Base-by-base conservation (phyloP, 2,113 vertebrate genomes). In the Lycaon pictus region DNA sequence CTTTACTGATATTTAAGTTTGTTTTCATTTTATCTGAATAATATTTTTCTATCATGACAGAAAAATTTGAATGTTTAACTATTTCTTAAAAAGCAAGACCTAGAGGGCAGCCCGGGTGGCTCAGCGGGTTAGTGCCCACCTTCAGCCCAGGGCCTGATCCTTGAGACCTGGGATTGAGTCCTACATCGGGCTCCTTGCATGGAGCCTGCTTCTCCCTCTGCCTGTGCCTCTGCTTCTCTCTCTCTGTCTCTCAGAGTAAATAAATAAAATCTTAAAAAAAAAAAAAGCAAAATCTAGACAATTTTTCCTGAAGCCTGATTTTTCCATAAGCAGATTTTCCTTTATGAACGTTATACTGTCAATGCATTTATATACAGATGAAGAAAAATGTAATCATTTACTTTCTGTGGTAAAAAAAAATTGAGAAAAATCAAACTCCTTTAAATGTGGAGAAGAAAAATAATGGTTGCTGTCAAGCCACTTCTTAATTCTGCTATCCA, bases 21-120 rank as follows among this genome's bases (percentile, higher is more conserved):
- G 43, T 32, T 83, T 93, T 56, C 58, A 83, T 92, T 94, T 96
- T 60, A 83, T 91, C n/a, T 88, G 29, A 63, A 62, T 65, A 55
- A 43, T 81, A 74, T 35, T 90, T 60, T 81, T 87, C 58, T 62
- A 63, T 37, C 32, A 81, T 7, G 83, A 3, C 3, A 60, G 25
- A 90, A 81, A 37, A 29, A 69, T 53, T 67, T 95, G 2, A 82
- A 77, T 4, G 3, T 55, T 87, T 16, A 58, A 17, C 17, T 55
- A 32, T 90, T 76, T 53, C 51, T 81, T 81, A 5, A 93, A 87
- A 95, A 72, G 27, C 2, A 72, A 88, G 37, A 80, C 0, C 1
- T 53, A 43, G 43, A 43, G 43, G 43, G 43, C 43, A 43, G 43
- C 43, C 43, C 7, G 6, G 43, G 6, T 43, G 43, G 43, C 43